A percentile compares a stretch with the other conserved stretches of the same genome.
Conservation (phyloP, 2,797 vertebrate species). For the Oreortyx pictus region DNA sequence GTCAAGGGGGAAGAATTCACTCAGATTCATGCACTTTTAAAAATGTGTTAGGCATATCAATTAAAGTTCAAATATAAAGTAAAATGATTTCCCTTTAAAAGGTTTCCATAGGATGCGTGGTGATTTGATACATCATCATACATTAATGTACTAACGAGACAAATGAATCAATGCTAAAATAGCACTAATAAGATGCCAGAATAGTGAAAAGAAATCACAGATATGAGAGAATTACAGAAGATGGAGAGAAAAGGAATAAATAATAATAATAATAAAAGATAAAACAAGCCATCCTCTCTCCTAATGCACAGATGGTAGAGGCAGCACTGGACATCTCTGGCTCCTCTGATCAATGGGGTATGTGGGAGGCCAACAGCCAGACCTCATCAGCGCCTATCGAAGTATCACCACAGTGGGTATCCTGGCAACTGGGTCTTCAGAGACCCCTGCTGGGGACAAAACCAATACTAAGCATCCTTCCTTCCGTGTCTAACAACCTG, state of each 20-base stretch:
- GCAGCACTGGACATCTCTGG: conserved; percentile 13
- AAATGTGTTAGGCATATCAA: conserved; percentile 37
- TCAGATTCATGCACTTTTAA: conserved; percentile 24
- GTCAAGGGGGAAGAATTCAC: conserved; percentile 43
- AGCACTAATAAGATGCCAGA: neutral
- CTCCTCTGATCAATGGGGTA: conserved; percentile 50
- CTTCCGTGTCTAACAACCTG: conserved; percentile 74
- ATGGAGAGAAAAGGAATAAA: neutral
- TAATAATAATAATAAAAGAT: too few relatives aligned
- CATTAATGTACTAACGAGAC: conserved; percentile 55
- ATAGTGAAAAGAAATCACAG: neutral
- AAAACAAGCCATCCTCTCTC: neutral
- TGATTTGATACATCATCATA: conserved; percentile 46
- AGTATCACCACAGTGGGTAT: conserved; percentile 40
- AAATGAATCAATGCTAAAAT: conserved; percentile 47
- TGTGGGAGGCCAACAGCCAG: neutral
- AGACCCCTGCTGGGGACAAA: conserved; percentile 61
- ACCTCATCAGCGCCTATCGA: neutral
- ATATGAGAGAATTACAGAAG: neutral
- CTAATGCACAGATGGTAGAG: neutral
- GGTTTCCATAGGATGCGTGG: conserved; percentile 23
- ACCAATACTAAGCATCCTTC: conserved; percentile 70
- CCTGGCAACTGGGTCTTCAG: conserved; percentile 67
- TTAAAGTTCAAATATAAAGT: conserved; percentile 46
- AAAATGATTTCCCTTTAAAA: conserved; percentile 49